phyloP scores from a whole-genome alignment of 2,797 vertebrate genomes.

The Anabas testudineus region DNA sequence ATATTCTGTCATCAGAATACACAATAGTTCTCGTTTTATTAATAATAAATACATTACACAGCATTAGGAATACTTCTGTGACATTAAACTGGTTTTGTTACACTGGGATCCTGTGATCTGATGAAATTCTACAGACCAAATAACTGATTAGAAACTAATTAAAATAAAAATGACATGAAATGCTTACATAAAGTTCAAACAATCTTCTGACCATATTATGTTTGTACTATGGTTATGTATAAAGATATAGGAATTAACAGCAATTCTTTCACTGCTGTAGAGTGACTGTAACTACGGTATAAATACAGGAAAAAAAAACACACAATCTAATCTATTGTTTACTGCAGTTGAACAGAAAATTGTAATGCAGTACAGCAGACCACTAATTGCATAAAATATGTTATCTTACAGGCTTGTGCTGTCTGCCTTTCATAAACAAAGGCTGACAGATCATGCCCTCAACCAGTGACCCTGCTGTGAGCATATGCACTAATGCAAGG shows the following conservation, averaged over 20 bases:
- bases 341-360: slow-evolving; percentile 31
- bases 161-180: not conserved
- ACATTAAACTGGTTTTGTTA: too few species aligned
- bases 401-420: slow-evolving; percentile 83
- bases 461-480: slow-evolving; percentile 85
- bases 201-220: not conserved
- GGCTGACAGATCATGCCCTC: slow-evolving; percentile 85
- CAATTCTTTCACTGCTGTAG: not conserved
- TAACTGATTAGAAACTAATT: not conserved
- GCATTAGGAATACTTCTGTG: too few species aligned
- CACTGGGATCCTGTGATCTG: too few species aligned
- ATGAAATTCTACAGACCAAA: not conserved
- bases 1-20: too few species aligned
- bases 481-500: slow-evolving; percentile 86
- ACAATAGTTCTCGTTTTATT: too few species aligned
- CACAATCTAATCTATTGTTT: slow-evolving; percentile 42
- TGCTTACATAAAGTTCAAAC: not conserved
- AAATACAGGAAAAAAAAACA: slow-evolving; percentile 1
- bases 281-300: not conserved
- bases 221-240: too few species aligned
- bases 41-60: too few species aligned
- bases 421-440: slow-evolving; percentile 83
- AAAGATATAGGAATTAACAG: too few species aligned
- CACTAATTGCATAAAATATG: slow-evolving; percentile 85
- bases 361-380: slow-evolving; percentile 61